Percentiles rank a stretch among this genome's conserved stretches.
These are phyloP conservation scores for Sisyra terminalis DNA, from an alignment of 2,888 invertebrate species.

Conservation along the genomic window DNA sequence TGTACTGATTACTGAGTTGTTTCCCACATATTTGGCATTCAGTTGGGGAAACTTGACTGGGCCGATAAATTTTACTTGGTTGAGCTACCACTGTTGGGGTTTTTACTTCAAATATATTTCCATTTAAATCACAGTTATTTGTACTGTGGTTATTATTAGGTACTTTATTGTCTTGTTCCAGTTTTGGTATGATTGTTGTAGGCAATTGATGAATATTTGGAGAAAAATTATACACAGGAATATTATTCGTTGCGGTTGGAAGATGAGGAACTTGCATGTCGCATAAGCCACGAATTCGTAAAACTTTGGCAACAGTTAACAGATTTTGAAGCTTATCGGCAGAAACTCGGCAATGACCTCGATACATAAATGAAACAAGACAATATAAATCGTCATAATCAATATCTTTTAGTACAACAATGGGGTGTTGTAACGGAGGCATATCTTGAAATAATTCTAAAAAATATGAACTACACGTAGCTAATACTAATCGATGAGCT, in stretches of 20 bases:
- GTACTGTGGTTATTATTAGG: neutral
- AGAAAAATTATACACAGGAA: constrained; percentile 9
- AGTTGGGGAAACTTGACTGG: constrained; percentile 7
- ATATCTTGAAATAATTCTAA: constrained; percentile 70
- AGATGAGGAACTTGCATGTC: constrained; percentile 38
- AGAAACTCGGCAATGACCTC: constrained; percentile 72
- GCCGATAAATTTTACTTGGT: too few species aligned
- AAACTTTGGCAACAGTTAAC: constrained; percentile 58
- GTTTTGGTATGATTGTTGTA: constrained; percentile 17
- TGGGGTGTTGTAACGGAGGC: constrained; percentile 48
- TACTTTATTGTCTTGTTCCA: constrained; percentile 9
- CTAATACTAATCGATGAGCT: constrained; percentile 73
- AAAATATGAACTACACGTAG: constrained; percentile 83
- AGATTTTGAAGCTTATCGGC: constrained; percentile 62
- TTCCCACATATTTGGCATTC: constrained; percentile 75
- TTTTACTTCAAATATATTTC: constrained; percentile 2
- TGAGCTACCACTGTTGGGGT: too few species aligned
- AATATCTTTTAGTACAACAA: constrained; percentile 55
- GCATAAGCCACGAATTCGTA: constrained; percentile 69
- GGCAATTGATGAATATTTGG: constrained; percentile 14
- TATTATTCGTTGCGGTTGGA: neutral
- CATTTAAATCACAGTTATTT: constrained; percentile 6
- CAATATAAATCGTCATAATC: constrained; percentile 54
- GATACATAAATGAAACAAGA: constrained; percentile 74
- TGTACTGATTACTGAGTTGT: constrained; percentile 80